Evolutionary conservation across 2,888 invertebrate species (phyloP).

Genomic region (Dasysyrphus tricinctus): DNA sequence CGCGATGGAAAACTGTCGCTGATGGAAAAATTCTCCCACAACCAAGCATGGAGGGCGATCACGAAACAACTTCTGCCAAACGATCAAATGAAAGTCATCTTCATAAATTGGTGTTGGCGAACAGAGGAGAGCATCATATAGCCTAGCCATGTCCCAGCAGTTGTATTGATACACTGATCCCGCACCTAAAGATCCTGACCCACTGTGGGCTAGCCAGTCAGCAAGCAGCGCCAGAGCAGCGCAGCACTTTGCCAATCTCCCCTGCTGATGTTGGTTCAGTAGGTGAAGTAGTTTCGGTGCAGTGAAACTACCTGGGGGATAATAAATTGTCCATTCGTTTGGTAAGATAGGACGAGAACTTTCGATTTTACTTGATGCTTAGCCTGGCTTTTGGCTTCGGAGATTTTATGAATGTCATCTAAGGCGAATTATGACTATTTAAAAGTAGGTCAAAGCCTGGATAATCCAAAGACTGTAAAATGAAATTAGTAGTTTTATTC

Average conservation of each 20-base stretch:
- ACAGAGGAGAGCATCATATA: slow-evolving; percentile 16
- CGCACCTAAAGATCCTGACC: slow-evolving; percentile 65
- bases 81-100: slow-evolving; percentile 68
- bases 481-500: neutral
- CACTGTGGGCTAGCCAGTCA: slow-evolving; percentile 26
- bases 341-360: slow-evolving; percentile 28
- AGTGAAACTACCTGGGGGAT: slow-evolving; percentile 63
- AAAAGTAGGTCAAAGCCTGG: slow-evolving; percentile 1
- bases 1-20: slow-evolving; percentile 48
- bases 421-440: neutral
- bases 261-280: slow-evolving; percentile 59
- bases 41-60: neutral
- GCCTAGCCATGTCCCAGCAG: slow-evolving; percentile 6
- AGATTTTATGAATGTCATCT: slow-evolving; percentile 12
- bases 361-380: slow-evolving; percentile 44
- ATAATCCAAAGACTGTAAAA: neutral
- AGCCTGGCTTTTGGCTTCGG: neutral
- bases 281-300: slow-evolving; percentile 56
- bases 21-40: slow-evolving; percentile 64
- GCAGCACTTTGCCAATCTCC: slow-evolving; percentile 5
- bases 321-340: slow-evolving; percentile 65
- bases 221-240: neutral
- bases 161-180: slow-evolving; percentile 65
- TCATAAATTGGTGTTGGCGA: slow-evolving; percentile 69
- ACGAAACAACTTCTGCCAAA: slow-evolving; percentile 24